Evolutionary conservation across 2,888 invertebrate species (phyloP).

Genomic region (Patella pellucida): DNA sequence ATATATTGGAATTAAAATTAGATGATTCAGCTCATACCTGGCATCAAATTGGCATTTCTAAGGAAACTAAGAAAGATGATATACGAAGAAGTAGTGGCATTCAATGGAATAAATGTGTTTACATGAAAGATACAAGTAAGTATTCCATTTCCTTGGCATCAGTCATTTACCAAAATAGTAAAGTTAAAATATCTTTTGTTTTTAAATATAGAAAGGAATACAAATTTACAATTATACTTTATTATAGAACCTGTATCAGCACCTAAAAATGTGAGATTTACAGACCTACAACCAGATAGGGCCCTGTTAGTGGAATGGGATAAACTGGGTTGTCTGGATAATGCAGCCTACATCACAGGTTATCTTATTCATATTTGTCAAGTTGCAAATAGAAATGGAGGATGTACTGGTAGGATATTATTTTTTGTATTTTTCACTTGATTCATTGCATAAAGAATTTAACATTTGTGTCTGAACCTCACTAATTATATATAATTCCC

Average conservation of each 20-base stretch:
- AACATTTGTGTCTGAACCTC: background rate
- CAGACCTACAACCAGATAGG: conserved; percentile 34
- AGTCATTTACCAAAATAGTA: background rate
- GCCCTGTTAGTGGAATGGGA: conserved; percentile 49
- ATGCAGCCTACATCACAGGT: conserved; percentile 39
- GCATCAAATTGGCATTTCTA: conserved; percentile 25
- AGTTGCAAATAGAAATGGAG: conserved; percentile 29
- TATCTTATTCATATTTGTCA: conserved; percentile 43
- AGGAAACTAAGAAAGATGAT: conserved; percentile 16
- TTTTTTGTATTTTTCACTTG: background rate
- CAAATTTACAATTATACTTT: background rate
- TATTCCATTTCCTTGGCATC: background rate
- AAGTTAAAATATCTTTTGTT: background rate
- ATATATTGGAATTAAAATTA: background rate
- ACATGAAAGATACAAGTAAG: conserved; percentile 26
- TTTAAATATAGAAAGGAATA: background rate
- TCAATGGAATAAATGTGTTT: conserved; percentile 28
- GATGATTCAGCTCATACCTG: conserved; percentile 7
- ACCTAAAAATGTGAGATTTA: conserved; percentile 38
- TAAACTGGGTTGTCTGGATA: conserved; percentile 41
- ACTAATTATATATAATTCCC: too few relatives aligned
- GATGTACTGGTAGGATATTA: conserved; percentile 46
- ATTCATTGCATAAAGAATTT: background rate
- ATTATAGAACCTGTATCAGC: conserved; percentile 42
- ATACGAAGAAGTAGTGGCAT: conserved; percentile 27